phyloP scores from a whole-genome alignment of 1,140 invertebrate species.

The Zaprionus nigranus region DNA sequence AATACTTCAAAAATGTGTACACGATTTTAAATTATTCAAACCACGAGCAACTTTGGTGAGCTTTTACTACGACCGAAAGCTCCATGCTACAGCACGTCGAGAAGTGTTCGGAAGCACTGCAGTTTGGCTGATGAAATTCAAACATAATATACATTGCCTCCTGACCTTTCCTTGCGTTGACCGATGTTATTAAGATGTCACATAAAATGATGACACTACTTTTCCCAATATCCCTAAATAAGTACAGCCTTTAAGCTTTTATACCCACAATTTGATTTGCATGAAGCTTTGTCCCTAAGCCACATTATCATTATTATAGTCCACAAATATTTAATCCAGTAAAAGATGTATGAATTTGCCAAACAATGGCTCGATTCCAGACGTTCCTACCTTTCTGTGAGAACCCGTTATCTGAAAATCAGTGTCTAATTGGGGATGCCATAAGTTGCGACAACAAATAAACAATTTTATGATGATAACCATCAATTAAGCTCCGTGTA shows the following conservation, averaged over 20 bases:
- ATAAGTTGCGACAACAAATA: neutral
- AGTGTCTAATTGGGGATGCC: neutral
- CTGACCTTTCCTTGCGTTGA: slow-evolving; percentile 12
- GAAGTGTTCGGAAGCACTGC: neutral
- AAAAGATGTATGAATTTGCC: neutral
- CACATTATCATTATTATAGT: neutral
- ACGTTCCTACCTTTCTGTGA: slow-evolving; percentile 12
- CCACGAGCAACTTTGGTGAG: neutral
- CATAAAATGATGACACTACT: neutral
- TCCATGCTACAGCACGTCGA: neutral
- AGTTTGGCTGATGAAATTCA: neutral
- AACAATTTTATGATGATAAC: slow-evolving; percentile 22
- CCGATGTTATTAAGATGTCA: neutral
- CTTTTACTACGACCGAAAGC: neutral
- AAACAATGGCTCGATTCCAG: neutral
- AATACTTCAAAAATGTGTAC: neutral
- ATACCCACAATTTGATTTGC: neutral
- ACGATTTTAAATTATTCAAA: neutral
- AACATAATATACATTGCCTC: neutral
- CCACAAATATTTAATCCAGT: slow-evolving; percentile 11
- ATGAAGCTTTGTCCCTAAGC: neutral
- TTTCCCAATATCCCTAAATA: neutral
- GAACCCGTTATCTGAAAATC: slow-evolving; percentile 10
- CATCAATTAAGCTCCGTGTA: slow-evolving; percentile 3
- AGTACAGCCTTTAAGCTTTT: neutral